Evolutionary conservation across 2,888 invertebrate genomes (phyloP), one percentile per base, ranked within the genome.

Genomic region (Eumacrocentrus americanus): DNA sequence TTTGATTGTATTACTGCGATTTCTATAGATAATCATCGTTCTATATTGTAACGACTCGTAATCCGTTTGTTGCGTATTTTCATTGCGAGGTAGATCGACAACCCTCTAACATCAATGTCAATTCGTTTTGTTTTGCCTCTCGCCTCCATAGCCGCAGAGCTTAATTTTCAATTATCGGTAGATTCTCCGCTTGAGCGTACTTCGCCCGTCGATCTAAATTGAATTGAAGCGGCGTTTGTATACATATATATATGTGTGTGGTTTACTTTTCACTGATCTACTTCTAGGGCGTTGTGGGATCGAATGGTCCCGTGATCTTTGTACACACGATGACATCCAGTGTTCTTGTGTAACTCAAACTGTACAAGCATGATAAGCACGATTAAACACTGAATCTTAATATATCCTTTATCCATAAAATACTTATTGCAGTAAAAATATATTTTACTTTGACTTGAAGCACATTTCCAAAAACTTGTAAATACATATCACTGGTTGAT

Each of bases 81-180:
- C n/a, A 9, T 20, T 44, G 7, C 23, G 6, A 7, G 12, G 23
- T 44, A 34, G 6, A 20, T 44, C 29, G 55, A 55, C 40, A 55
- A 25, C 23, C 35, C 35, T 44, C 29, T 37, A 37, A 50, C 51
- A 51, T 50, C 25, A 5, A n/a, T 1, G 11, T n/a, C 54, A 44
- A 50, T 58, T 50, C 42, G 23, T 61, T 61, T 54, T 48, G 40
- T 44, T 58, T 29, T 48, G 9, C 14, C 20, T 52, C 20, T 14
- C 48, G 29, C 47, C 22, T n/a, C n/a, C 11, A 20, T 62, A 47
- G 61, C 47, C 58, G 53, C 37, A 35, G 51, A 57, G 67, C 64
- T 70, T 70, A 68, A 67, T 71, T 66, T 67, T 61, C 71, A 70
- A 71, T 71, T 70, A 70, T 66, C 66, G 29, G 38, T 18, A 59